phyloP scores from a whole-genome alignment of 2,888 invertebrate genomes.

The Xanthorhoe spadicearia region DNA sequence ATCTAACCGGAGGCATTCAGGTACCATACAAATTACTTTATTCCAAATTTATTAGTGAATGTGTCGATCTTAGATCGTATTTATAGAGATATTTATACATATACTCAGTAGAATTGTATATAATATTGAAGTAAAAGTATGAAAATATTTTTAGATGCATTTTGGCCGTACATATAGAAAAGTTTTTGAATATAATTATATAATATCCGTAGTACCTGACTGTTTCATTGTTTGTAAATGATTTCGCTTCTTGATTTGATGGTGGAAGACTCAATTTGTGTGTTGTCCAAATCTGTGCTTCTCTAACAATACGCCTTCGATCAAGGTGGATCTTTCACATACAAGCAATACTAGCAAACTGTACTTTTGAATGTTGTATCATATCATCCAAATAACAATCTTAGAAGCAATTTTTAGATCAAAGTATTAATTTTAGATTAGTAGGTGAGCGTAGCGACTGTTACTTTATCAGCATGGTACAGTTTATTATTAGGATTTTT shows the following conservation, averaged over 20 bases:
- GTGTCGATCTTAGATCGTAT: slow-evolving; percentile 45
- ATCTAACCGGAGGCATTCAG: slow-evolving; percentile 84
- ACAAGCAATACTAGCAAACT: slow-evolving; percentile 28
- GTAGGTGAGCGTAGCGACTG: slow-evolving; percentile 41
- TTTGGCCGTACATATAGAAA: slow-evolving; percentile 40
- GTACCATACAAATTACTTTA: slow-evolving; percentile 64
- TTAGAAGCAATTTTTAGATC: slow-evolving; percentile 11
- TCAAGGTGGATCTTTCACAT: slow-evolving; percentile 45
- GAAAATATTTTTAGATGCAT: slow-evolving; percentile 45
- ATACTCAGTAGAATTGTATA: slow-evolving; percentile 38
- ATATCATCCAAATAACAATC: slow-evolving; percentile 26
- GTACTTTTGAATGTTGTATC: slow-evolving; percentile 31
- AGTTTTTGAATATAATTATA: slow-evolving; percentile 8
- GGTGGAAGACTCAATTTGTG: slow-evolving; percentile 45
- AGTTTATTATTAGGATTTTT: slow-evolving; percentile 9
- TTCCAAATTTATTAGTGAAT: slow-evolving; percentile 50
- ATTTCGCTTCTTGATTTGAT: slow-evolving; percentile 26
- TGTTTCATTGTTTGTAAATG: slow-evolving; percentile 42
- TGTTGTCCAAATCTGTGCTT: slow-evolving; percentile 40
- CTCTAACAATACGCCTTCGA: slow-evolving; percentile 40
- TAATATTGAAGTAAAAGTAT: slow-evolving; percentile 32
- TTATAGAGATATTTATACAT: slow-evolving; percentile 30
- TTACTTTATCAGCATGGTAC: slow-evolving; percentile 35
- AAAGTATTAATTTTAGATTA: background rate
- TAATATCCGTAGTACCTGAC: slow-evolving; percentile 44